Base-by-base conservation (phyloP, 2,888 invertebrate genomes). In the Leucophenga montana region DNA sequence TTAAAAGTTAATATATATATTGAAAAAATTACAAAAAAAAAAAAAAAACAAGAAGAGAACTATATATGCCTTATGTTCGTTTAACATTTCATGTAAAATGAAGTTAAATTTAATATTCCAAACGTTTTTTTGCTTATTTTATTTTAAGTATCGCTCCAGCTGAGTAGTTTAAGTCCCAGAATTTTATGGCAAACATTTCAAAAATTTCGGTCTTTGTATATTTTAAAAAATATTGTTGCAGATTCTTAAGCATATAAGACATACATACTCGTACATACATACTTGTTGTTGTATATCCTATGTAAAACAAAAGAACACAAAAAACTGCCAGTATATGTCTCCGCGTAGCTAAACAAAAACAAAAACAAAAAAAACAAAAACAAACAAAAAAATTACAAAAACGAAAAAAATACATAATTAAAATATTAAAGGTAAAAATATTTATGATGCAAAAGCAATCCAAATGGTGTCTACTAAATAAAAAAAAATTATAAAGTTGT, bases 311-410 rank as follows among this genome's bases (percentile, higher is more conserved):
- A 39, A 16, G 50, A 50, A 50, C 18, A 75, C 75, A 76, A 80
- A 77, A 73, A 82, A 81, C 81, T 81, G 81, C 82, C 81, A 82
- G 78, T 77, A 82, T 79, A 82, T 82, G 79, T 81, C 77, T 81
- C 78, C 80, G 80, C 80, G 80, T 81, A 75, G 62, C 48, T 27
- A 70, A 70, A 69, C 69, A 57, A 57, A 69, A 70, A 56, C 31
- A 44, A 73, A 73, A 66, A 68, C 46, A 66, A 69, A 66, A 27
- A 33, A 69, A 44, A 59, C n/a, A 65, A 72, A 22, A 56, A 3
- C 9, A 22, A 65, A 46, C 8, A 50, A 65, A 64, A 16, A 53
- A 59, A 50, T 67, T 22, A 69, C 62, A 50, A 66, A 62, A 59
- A 70, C 39, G 22, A 66, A 27, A 27, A 62, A 39, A 50, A 62